Evolutionary conservation across 2,113 vertebrate species (phyloP).

Genomic region (Chionodraco myersi): DNA sequence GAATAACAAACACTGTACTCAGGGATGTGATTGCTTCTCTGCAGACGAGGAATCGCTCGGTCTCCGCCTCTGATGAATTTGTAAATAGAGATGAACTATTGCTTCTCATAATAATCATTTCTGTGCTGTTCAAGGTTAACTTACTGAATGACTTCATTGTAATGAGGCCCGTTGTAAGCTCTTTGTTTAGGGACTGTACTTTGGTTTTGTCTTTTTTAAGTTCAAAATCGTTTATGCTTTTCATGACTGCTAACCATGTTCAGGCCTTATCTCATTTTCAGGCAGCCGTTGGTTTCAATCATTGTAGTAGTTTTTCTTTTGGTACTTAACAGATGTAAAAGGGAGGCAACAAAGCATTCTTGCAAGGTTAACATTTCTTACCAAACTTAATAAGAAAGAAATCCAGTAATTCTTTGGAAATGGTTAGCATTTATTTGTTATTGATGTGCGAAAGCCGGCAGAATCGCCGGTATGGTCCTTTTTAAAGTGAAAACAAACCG

Average conservation of each 20-base stretch:
- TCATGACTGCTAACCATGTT: slow-evolving; percentile 5
- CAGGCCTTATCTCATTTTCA: neutral
- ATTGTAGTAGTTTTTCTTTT: neutral
- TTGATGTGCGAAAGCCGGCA: slow-evolving; percentile 40
- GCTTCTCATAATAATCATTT: slow-evolving; percentile 31
- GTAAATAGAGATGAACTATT: slow-evolving; percentile 65
- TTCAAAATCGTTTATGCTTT: neutral
- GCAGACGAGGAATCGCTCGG: slow-evolving; percentile 39
- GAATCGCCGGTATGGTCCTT: slow-evolving; percentile 22
- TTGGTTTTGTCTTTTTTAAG: slow-evolving; percentile 31
- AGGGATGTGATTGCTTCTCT: slow-evolving; percentile 72
- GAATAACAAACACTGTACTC: slow-evolving; percentile 64
- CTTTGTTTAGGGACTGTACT: slow-evolving; percentile 14
- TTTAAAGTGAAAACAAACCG: slow-evolving; percentile 21
- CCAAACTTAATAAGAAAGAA: neutral
- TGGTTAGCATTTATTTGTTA: slow-evolving; percentile 6
- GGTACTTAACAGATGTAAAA: neutral
- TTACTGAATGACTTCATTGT: slow-evolving; percentile 20
- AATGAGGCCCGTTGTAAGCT: slow-evolving; percentile 15
- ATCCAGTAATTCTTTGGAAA: slow-evolving; percentile 1
- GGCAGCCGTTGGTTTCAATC: neutral
- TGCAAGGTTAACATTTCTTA: neutral
- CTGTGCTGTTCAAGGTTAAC: slow-evolving; percentile 35
- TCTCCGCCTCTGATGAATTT: slow-evolving; percentile 55
- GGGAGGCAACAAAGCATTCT: neutral